A percentile compares a stretch with the other conserved stretches of the same genome.
Evolutionary conservation across 2,888 invertebrate genomes (phyloP).

Genomic region (Lobophora halterata): DNA sequence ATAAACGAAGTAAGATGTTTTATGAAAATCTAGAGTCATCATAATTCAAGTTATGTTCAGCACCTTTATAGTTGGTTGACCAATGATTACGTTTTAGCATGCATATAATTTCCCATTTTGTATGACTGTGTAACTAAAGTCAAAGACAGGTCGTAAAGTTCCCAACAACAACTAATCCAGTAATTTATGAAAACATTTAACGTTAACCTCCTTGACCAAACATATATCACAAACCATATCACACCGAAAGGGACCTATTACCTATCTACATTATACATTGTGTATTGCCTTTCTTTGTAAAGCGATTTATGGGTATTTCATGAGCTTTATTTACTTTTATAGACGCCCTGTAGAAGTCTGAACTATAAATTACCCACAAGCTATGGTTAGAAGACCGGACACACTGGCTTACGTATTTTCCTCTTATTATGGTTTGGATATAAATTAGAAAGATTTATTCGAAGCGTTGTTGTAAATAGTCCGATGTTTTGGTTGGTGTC

Average conservation of each 20-base stretch:
- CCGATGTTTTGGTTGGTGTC: slow-evolving; percentile 39
- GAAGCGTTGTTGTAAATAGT: slow-evolving; percentile 26
- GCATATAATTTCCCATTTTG: background rate
- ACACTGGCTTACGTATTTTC: slow-evolving; percentile 63
- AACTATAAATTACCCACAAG: slow-evolving; percentile 67
- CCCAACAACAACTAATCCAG: slow-evolving; percentile 17
- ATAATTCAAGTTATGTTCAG: no score
- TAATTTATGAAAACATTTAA: slow-evolving; percentile 33
- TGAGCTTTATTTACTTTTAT: slow-evolving; percentile 78
- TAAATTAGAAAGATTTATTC: slow-evolving; percentile 76
- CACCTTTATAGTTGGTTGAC: no score
- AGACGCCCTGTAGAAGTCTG: slow-evolving; percentile 56
- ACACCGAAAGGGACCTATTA: slow-evolving; percentile 47
- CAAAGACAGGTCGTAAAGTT: no score
- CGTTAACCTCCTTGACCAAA: slow-evolving; percentile 39
- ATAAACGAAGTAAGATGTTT: no score
- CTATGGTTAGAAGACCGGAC: slow-evolving; percentile 57
- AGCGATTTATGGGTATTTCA: slow-evolving; percentile 73
- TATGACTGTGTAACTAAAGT: background rate
- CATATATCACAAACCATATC: slow-evolving; percentile 51
- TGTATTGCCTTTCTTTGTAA: slow-evolving; percentile 65
- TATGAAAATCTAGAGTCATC: no score
- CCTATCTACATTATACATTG: slow-evolving; percentile 39
- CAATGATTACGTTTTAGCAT: no score
- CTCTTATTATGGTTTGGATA: slow-evolving; percentile 76